phyloP scores from a whole-genome alignment of 2,888 invertebrate species.

The Mechanitis mazaeus region DNA sequence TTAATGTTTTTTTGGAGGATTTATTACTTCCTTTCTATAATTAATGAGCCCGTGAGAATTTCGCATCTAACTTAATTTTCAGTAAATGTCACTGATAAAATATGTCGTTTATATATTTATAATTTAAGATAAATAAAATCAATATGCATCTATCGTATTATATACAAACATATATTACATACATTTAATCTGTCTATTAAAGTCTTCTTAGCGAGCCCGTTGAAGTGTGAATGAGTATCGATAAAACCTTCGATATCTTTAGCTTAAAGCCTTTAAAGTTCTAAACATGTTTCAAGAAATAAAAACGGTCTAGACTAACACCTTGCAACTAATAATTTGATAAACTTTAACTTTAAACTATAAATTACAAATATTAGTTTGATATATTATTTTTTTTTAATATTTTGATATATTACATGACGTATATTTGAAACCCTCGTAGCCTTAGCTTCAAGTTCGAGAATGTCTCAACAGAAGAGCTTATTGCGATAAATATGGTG shows the following conservation, averaged over 20 bases:
- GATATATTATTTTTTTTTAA: no score
- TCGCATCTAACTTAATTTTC: slow-evolving; percentile 34
- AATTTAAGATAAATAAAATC: neutral
- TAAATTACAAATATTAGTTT: no score
- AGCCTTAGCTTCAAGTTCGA: no score
- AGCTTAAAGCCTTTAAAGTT: neutral
- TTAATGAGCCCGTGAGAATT: slow-evolving; percentile 39
- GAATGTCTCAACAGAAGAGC: no score
- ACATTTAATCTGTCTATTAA: neutral
- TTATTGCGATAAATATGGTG: no score
- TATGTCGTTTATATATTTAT: neutral
- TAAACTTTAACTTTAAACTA: no score
- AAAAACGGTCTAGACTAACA: no score
- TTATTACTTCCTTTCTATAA: slow-evolving; percentile 51
- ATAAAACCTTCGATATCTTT: neutral
- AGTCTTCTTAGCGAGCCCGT: neutral
- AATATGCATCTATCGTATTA: neutral
- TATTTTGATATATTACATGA: no score
- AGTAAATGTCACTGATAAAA: slow-evolving; percentile 2
- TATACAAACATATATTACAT: neutral
- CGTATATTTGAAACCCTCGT: no score
- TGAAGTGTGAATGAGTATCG: neutral
- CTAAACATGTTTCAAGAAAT: neutral
- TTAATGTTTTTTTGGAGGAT: slow-evolving; percentile 39
- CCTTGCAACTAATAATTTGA: no score